These are phyloP conservation scores for Phycodurus eques DNA, from an alignment of 2,113 vertebrate genomes.

Conservation along the genomic window DNA sequence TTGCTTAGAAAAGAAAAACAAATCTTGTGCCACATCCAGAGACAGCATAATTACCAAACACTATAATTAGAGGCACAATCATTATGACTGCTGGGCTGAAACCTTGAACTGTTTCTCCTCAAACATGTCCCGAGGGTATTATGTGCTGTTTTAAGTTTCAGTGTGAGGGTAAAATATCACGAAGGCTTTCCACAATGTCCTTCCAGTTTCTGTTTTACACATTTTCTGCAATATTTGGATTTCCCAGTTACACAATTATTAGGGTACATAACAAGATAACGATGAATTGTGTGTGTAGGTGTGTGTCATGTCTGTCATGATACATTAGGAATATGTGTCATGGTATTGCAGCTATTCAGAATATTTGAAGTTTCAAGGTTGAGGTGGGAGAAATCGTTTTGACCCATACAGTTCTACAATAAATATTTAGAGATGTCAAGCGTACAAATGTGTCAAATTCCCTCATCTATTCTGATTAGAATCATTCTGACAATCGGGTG, in stretches of 20 bases:
- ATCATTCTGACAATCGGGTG: too few relatives aligned
- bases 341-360: background rate
- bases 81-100: slow-evolving; percentile 33
- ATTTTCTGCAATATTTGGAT: background rate
- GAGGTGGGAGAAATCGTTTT: background rate
- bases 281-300: background rate
- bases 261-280: background rate
- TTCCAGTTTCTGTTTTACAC: background rate
- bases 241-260: background rate
- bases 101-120: slow-evolving; percentile 45
- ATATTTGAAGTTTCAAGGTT: background rate
- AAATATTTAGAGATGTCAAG: slow-evolving; percentile 16
- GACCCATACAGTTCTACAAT: background rate
- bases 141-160: slow-evolving; percentile 21
- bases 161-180: slow-evolving; percentile 2
- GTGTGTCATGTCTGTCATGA: background rate
- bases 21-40: slow-evolving; percentile 13
- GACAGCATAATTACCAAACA: slow-evolving; percentile 42
- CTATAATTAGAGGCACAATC: slow-evolving; percentile 11
- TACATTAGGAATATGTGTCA: background rate
- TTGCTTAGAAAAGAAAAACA: background rate
- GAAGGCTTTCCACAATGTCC: background rate
- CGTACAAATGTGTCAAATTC: slow-evolving; percentile 25
- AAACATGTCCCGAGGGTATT: slow-evolving; percentile 24
- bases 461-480: slow-evolving; percentile 27